Conservation (phyloP, 2,113 vertebrate species). For the Pygoscelis adeliae region DNA sequence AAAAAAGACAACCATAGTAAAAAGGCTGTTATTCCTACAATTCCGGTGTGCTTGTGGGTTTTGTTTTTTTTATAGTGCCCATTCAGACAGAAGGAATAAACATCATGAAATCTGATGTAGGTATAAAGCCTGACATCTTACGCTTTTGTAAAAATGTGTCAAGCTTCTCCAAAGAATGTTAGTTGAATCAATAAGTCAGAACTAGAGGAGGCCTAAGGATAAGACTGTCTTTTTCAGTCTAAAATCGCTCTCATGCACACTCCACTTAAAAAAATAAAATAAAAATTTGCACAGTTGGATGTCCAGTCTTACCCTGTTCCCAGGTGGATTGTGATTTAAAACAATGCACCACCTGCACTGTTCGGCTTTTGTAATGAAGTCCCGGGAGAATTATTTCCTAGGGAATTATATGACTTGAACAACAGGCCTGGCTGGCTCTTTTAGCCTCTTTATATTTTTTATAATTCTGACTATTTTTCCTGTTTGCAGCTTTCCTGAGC, state of each 20-base stretch:
- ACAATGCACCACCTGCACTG: not conserved
- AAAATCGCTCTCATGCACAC: not conserved
- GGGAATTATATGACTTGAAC: slow-evolving; percentile 27
- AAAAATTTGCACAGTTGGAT: not conserved
- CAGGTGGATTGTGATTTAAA: slow-evolving; percentile 28
- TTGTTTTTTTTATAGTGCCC: not conserved
- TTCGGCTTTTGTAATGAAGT: slow-evolving; percentile 25
- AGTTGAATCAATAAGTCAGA: not conserved
- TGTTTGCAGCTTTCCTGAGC: not conserved
- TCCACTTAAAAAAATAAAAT: not conserved
- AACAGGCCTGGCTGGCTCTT: not conserved
- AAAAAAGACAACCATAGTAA: not conserved
- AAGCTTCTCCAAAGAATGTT: not conserved
- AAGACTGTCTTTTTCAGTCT: not conserved
- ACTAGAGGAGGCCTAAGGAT: not conserved
- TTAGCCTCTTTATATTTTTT: not conserved
- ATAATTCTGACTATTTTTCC: slow-evolving; percentile 1
- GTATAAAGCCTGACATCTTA: not conserved
- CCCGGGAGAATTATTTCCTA: slow-evolving; percentile 25
- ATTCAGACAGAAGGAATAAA: slow-evolving; percentile 14
- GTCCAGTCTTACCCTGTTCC: not conserved
- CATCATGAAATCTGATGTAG: not conserved
- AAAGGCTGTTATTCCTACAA: not conserved
- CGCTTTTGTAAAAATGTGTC: not conserved
- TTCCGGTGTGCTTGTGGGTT: not conserved